phyloP scores from a whole-genome alignment of 2,797 vertebrate species.

The Pterois miles region DNA sequence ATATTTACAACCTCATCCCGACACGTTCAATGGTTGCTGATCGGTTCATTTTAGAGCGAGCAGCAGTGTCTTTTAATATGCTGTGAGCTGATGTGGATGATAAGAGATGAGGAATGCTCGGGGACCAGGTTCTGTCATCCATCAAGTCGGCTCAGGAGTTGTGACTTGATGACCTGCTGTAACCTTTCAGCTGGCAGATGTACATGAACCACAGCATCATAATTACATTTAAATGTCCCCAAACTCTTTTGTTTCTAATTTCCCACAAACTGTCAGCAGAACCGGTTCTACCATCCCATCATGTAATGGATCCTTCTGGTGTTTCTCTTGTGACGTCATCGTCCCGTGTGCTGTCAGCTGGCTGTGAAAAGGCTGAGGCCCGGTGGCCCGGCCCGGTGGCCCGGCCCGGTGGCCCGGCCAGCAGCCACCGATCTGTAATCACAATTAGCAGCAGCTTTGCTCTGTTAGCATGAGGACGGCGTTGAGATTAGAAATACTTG shows the following conservation, averaged over 20 bases:
- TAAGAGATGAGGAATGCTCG: slow-evolving; percentile 13
- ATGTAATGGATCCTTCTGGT: slow-evolving; percentile 1
- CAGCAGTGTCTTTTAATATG: background rate
- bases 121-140: background rate
- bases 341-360: background rate
- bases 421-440: slow-evolving; percentile 58
- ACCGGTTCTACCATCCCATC: background rate
- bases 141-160: background rate
- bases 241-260: background rate
- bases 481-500: slow-evolving; percentile 49
- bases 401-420: background rate
- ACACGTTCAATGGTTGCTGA: slow-evolving; percentile 6
- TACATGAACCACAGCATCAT: background rate
- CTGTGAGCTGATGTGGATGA: background rate
- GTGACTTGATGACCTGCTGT: background rate
- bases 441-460: slow-evolving; percentile 57
- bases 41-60: background rate
- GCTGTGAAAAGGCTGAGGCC: slow-evolving; percentile 28
- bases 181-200: background rate
- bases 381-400: background rate
- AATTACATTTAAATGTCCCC: background rate
- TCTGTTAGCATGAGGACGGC: slow-evolving; percentile 45
- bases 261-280: background rate
- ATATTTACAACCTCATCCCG: slow-evolving; percentile 25
- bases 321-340: slow-evolving; percentile 6